A percentile compares a stretch with the other conserved stretches of the same genome.
Conservation (phyloP, 2,113 vertebrate species). For the Callocephalon fimbriatum region DNA sequence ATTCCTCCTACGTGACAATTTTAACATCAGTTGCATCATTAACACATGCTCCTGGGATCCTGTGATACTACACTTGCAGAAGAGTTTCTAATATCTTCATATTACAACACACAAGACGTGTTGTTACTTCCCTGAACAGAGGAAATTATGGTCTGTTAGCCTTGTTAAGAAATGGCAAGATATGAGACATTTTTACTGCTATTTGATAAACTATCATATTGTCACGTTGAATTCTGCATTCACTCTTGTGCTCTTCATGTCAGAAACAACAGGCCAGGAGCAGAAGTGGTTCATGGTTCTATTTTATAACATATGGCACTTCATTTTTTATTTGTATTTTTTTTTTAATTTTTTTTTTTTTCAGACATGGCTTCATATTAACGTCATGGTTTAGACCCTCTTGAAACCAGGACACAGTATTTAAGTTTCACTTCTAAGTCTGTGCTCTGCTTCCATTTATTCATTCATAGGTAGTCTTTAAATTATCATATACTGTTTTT, state of each 20-base stretch:
- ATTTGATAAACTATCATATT: not conserved
- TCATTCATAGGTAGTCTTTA: not conserved
- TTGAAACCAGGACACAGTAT: not conserved
- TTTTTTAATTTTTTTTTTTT: not conserved
- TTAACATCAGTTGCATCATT: too few species aligned
- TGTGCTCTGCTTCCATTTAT: not conserved
- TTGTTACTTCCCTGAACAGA: not conserved
- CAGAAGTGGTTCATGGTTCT: not conserved
- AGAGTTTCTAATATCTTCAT: not conserved
- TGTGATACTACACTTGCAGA: not conserved
- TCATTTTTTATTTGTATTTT: not conserved
- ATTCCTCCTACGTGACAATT: too few species aligned
- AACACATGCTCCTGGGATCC: too few species aligned
- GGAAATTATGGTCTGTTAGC: not conserved
- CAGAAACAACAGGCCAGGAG: not conserved
- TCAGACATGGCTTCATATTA: not conserved
- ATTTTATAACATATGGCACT: not conserved
- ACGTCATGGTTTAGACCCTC: not conserved
- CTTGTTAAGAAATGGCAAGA: not conserved
- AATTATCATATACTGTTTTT: not conserved
- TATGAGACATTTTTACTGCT: not conserved
- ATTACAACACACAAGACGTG: not conserved
- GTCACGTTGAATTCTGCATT: not conserved
- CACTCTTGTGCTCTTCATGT: not conserved
- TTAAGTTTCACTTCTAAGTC: not conserved